Conservation (phyloP, 1,140 invertebrate species). For the Drosophila sucinea region DNA sequence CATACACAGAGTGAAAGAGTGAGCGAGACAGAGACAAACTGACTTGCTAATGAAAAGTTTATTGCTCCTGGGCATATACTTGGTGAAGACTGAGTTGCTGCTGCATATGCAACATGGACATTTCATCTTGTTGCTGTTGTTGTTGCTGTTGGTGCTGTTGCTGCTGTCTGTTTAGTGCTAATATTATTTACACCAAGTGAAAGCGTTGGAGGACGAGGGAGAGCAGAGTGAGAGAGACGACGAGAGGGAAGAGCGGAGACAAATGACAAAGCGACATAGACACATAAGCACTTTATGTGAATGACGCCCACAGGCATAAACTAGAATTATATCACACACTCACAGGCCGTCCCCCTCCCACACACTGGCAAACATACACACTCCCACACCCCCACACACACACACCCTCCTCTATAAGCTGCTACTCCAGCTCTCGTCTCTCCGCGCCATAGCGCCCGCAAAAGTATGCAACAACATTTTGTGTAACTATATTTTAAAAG, state of each 20-base stretch:
- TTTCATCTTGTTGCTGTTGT: constrained; percentile 18
- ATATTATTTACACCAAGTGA: constrained; percentile 69
- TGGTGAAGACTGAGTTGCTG: constrained; percentile 25
- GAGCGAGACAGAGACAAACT: constrained; percentile 53
- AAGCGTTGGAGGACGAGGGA: not conserved
- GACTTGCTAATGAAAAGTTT: constrained; percentile 81
- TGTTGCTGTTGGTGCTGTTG: constrained; percentile 26
- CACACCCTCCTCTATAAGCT: not conserved
- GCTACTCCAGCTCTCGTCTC: constrained; percentile 10
- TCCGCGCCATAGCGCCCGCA: constrained; percentile 38
- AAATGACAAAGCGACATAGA: constrained; percentile 63
- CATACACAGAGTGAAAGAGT: constrained; percentile 17
- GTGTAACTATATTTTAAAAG: constrained; percentile 65
- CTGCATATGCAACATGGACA: constrained; percentile 43
- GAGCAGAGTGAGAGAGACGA: not conserved
- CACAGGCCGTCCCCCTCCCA: constrained; percentile 27
- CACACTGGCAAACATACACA: constrained; percentile 36
- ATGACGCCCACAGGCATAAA: constrained; percentile 75
- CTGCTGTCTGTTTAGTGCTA: constrained; percentile 66
- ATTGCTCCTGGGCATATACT: constrained; percentile 64
- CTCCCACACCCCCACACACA: constrained; percentile 34
- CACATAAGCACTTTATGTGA: constrained; percentile 77
- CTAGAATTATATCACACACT: constrained; percentile 66
- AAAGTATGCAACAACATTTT: constrained; percentile 61
- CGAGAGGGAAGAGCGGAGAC: not conserved